Conservation (phyloP, 1,140 invertebrate species). For the Ptiloglossa arizonensis region DNA sequence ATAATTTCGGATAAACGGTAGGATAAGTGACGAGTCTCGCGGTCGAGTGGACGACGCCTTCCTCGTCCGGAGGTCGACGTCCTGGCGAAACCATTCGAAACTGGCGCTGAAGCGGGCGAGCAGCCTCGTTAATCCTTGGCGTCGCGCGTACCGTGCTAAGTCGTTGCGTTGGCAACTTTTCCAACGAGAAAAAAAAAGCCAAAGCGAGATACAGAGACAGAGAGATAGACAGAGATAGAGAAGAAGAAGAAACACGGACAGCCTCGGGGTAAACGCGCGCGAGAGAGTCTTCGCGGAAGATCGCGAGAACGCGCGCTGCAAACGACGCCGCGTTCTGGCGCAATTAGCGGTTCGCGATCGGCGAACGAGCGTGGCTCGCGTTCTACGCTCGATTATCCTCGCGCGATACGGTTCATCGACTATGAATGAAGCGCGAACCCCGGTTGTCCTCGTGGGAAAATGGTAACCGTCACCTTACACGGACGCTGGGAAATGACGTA, state of each 20-base stretch:
- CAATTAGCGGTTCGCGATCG: constrained; percentile 51
- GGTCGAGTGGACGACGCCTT: constrained; percentile 21
- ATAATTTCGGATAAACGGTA: constrained; percentile 50
- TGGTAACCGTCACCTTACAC: neutral
- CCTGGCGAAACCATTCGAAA: constrained; percentile 49
- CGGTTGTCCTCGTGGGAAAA: constrained; percentile 32
- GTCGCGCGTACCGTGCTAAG: constrained; percentile 29
- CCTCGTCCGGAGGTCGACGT: constrained; percentile 49
- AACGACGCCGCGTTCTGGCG: constrained; percentile 7
- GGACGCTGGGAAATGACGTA: neutral
- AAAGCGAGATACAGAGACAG: too few relatives aligned
- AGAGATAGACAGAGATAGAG: too few relatives aligned
- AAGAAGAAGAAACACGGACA: too few relatives aligned
- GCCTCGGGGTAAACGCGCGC: neutral
- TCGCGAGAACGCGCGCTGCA: neutral
- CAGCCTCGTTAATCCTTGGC: constrained; percentile 58
- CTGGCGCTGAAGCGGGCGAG: constrained; percentile 29
- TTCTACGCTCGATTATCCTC: constrained; percentile 47
- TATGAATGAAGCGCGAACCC: constrained; percentile 26
- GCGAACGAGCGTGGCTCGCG: constrained; percentile 37
- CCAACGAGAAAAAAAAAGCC: neutral
- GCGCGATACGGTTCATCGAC: constrained; percentile 26
- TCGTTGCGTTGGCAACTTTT: constrained; percentile 44
- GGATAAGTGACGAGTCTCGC: constrained; percentile 45
- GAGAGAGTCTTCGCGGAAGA: neutral